These are phyloP conservation scores for Micromesistius poutassou DNA, from an alignment of 2,797 vertebrate species.

Conservation along the genomic window DNA sequence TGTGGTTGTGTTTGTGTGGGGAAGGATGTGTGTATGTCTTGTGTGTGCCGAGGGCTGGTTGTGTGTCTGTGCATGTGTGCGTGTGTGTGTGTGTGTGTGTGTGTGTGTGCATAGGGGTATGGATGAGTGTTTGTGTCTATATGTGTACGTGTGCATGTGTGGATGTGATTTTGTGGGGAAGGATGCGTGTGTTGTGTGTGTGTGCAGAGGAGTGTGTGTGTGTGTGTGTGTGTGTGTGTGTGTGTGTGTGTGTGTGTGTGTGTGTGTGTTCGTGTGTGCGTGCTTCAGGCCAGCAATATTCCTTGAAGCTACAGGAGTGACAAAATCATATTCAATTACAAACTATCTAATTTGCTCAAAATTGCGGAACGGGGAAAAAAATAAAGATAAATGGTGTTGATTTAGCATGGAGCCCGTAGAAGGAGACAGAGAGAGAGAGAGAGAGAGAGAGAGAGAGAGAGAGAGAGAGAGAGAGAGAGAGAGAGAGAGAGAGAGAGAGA, in stretches of 20 bases:
- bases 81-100: not conserved
- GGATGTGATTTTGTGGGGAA: too few species aligned
- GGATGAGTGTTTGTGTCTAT: not conserved
- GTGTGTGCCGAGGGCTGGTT: too few species aligned
- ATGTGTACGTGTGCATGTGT: too few species aligned
- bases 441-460: slow-evolving; percentile 4
- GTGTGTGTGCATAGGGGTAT: not conserved
- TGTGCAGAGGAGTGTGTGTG: not conserved
- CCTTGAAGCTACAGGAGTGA: slow-evolving; percentile 38
- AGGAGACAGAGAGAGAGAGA: not conserved
- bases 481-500: slow-evolving; percentile 49
- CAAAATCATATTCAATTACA: slow-evolving; percentile 64
- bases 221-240: too few species aligned
- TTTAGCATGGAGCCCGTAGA: not conserved
- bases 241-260: not conserved
- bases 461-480: slow-evolving; percentile 47
- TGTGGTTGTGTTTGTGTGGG: too few species aligned
- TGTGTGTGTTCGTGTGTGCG: not conserved
- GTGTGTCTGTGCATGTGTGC: not conserved
- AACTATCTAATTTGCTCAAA: slow-evolving; percentile 4
- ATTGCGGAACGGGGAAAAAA: not conserved
- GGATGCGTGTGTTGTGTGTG: not conserved
- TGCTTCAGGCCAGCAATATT: slow-evolving; percentile 15
- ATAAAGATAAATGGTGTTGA: not conserved
- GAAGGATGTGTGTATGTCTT: too few species aligned